These are phyloP conservation scores for Lindbergichthys nudifrons DNA, from an alignment of 2,797 vertebrate species.

Conservation along the genomic window DNA sequence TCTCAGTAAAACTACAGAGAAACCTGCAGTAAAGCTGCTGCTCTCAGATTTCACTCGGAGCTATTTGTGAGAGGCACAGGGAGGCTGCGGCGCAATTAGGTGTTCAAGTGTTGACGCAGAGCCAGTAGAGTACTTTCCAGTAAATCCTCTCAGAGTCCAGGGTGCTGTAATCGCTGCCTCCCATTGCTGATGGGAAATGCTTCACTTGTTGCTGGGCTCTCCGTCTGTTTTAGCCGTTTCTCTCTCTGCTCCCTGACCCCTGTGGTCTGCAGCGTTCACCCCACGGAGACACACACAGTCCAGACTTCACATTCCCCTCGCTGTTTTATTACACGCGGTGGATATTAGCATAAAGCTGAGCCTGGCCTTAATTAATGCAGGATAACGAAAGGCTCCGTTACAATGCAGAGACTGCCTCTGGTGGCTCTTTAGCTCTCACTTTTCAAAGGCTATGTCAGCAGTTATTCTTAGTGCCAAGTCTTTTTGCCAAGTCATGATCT, in stretches of 20 bases:
- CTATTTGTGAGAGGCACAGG: conserved; percentile 12
- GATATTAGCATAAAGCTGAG: conserved; percentile 13
- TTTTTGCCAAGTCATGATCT: conserved; percentile 53
- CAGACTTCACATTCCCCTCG: conserved; percentile 6
- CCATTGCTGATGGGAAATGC: conserved; percentile 49
- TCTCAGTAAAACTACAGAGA: neutral
- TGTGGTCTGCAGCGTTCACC: conserved; percentile 1
- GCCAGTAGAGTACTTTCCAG: conserved; percentile 32
- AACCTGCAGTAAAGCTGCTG: conserved; percentile 24
- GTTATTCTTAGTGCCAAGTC: conserved; percentile 24
- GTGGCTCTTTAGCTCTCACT: conserved; percentile 36
- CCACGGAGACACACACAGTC: conserved; percentile 18
- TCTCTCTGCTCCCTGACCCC: conserved; percentile 35
- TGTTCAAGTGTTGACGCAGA: conserved; percentile 44
- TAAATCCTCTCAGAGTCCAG: conserved; percentile 29
- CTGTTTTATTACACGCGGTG: conserved; percentile 16
- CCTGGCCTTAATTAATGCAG: conserved; percentile 37
- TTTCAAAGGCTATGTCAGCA: conserved; percentile 54
- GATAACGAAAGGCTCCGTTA: conserved; percentile 38
- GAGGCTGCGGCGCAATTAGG: conserved; percentile 29
- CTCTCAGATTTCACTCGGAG: conserved; percentile 20
- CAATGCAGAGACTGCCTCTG: conserved; percentile 20
- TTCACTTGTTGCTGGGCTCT: conserved; percentile 53
- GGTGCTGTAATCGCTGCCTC: conserved; percentile 46
- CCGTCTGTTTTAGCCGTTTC: neutral